Base-by-base conservation (phyloP, 2,113 vertebrate species). In the Piaya cayana region DNA sequence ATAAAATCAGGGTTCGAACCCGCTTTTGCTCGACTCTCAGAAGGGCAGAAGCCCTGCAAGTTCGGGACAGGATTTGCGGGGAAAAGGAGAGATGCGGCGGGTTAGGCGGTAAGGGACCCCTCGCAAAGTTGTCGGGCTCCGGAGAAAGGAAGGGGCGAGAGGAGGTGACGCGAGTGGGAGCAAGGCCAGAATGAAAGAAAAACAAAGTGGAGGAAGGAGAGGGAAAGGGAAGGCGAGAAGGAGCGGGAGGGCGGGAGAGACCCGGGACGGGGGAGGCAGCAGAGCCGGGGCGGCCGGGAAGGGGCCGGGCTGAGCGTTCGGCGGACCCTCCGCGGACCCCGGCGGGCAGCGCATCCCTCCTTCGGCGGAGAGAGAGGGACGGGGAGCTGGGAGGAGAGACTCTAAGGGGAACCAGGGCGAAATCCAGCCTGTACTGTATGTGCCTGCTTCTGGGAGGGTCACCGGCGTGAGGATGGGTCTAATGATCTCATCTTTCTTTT, bases 401-500 rank as follows among this genome's bases (percentile, higher is more conserved):
- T 70, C 81, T 47, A 55, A 45, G 39, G 42, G 91, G 84, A 95
- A 77, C 32, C 50, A 7, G 70, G 86, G 88, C 80, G 58, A 37
- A 67, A 23, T 20, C 60, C 88, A 77, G 69, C 8, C 74, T 50
- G 60, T 64, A 47, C 92, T 72, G 91, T 77, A 72, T 81, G 91
- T 80, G 94, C 92, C 86, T 39, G 67, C 87, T 96, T 64, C 83
- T 71, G 95, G 81, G 93, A 90, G 92, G 97, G 97, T 96, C 94
- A 91, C 70, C 93, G 94, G 94, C 87, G 64, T 94, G 96, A 97
- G 96, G 94, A 97, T 96, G 97, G 97, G 93, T 96, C 96, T 97
- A 97, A 96, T 98, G 97, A 98, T 97, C 98, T 98, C 98, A 98
- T 98, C 97, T 97, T 90, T 96, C 96, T 95, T 98, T 98, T 96